Evolutionary conservation across 2,888 invertebrate species (phyloP).

Genomic region (Allacma fusca): DNA sequence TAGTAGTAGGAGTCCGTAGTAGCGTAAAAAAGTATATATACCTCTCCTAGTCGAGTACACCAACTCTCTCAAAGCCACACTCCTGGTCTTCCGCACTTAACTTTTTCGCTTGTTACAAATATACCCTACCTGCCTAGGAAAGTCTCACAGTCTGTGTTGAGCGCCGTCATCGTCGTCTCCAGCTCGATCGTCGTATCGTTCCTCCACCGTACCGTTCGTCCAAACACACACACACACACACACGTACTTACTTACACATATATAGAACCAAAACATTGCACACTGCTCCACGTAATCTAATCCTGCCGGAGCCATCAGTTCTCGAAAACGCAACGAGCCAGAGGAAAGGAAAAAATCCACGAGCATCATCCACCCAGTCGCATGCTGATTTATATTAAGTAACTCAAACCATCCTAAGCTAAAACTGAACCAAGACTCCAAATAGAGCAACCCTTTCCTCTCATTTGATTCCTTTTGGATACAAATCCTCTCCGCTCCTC

Average conservation of each 20-base stretch:
- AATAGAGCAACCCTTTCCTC: constrained; percentile 26
- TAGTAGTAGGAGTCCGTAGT: neutral
- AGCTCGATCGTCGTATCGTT: constrained; percentile 24
- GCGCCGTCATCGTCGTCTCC: constrained; percentile 28
- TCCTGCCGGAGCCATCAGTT: neutral
- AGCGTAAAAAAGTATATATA: neutral
- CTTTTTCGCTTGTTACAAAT: constrained; percentile 39
- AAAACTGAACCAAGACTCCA: neutral
- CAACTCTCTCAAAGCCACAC: constrained; percentile 26
- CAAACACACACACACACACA: constrained; percentile 14
- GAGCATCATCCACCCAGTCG: neutral
- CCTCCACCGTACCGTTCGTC: neutral
- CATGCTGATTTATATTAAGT: constrained; percentile 31
- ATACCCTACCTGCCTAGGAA: constrained; percentile 34
- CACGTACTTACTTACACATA: too few relatives aligned
- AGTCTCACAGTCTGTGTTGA: constrained; percentile 33
- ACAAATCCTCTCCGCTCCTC: neutral
- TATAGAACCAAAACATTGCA: too few relatives aligned
- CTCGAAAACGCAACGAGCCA: constrained; percentile 5
- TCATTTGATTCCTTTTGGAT: constrained; percentile 20
- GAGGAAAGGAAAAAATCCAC: neutral
- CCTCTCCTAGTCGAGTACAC: neutral
- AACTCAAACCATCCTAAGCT: neutral
- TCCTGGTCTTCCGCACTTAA: constrained; percentile 44
- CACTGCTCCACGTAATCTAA: neutral